These are phyloP conservation scores for Drosophila rhopaloa DNA, from an alignment of 1,140 invertebrate genomes.

Conservation along the genomic window DNA sequence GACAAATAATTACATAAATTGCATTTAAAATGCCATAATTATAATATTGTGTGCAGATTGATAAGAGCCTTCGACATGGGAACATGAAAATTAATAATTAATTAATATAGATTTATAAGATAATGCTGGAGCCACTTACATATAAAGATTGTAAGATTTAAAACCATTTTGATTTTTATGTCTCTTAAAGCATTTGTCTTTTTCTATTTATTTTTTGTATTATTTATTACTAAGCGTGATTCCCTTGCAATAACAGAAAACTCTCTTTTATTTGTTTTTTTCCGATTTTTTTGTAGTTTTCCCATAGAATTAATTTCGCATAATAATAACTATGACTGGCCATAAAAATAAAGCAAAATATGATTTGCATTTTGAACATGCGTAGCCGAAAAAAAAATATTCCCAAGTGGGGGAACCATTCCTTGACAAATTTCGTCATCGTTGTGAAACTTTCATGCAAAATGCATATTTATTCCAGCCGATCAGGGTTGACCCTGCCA, in stretches of 20 bases:
- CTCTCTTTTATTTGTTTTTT: no score
- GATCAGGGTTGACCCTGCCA: slow-evolving; percentile 32
- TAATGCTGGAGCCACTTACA: neutral
- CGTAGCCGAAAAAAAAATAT: slow-evolving; percentile 19
- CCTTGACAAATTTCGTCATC: slow-evolving; percentile 27
- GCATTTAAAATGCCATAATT: slow-evolving; percentile 39
- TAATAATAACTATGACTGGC: slow-evolving; percentile 18
- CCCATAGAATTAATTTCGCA: slow-evolving; percentile 32
- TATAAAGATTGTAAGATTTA: no score
- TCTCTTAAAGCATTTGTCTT: neutral
- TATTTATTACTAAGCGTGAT: neutral
- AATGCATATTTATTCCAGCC: slow-evolving; percentile 45
- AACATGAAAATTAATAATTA: slow-evolving; percentile 30
- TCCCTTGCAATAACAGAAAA: no score
- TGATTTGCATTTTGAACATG: slow-evolving; percentile 62
- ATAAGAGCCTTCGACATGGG: slow-evolving; percentile 15
- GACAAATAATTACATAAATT: slow-evolving; percentile 48
- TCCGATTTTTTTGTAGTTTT: neutral
- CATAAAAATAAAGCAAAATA: slow-evolving; percentile 20
- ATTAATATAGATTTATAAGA: slow-evolving; percentile 15
- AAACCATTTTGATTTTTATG: neutral
- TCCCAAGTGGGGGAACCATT: slow-evolving; percentile 25
- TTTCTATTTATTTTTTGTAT: neutral
- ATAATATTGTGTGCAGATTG: slow-evolving; percentile 28
- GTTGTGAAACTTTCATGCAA: slow-evolving; percentile 60